Conservation (phyloP, 2,888 invertebrate species). For the Synergus umbraculus region DNA sequence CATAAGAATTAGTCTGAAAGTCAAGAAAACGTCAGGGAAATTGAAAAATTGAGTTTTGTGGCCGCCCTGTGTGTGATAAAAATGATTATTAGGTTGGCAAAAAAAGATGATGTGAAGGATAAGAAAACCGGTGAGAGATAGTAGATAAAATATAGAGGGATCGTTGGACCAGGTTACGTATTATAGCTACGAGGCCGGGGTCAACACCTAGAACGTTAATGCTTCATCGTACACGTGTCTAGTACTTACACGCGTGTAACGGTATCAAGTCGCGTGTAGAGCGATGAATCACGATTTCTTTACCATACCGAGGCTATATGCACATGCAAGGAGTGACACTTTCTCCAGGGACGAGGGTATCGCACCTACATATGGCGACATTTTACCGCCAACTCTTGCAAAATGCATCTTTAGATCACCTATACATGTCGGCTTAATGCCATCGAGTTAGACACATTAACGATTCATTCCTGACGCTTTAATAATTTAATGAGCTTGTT, state of each 20-base stretch:
- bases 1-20: too few relatives aligned
- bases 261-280: slow-evolving; percentile 66
- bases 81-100: neutral
- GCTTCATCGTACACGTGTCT: slow-evolving; percentile 40
- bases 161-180: neutral
- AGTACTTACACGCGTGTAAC: slow-evolving; percentile 63
- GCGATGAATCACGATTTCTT: slow-evolving; percentile 67
- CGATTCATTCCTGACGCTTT: neutral
- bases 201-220: slow-evolving; percentile 30
- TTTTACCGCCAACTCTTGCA: slow-evolving; percentile 26
- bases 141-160: neutral
- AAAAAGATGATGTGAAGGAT: neutral
- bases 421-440: neutral
- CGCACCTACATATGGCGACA: slow-evolving; percentile 8
- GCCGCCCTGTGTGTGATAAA: neutral
- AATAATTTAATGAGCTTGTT: slow-evolving; percentile 18
- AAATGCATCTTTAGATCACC: slow-evolving; percentile 33
- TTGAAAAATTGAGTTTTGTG: too few relatives aligned
- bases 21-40: too few relatives aligned
- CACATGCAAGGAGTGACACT: slow-evolving; percentile 44
- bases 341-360: slow-evolving; percentile 40
- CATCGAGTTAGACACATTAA: slow-evolving; percentile 8
- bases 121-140: neutral
- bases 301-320: slow-evolving; percentile 43
- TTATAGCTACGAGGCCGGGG: neutral